phyloP scores from a whole-genome alignment of 2,888 invertebrate genomes.

The Apeira syringaria region DNA sequence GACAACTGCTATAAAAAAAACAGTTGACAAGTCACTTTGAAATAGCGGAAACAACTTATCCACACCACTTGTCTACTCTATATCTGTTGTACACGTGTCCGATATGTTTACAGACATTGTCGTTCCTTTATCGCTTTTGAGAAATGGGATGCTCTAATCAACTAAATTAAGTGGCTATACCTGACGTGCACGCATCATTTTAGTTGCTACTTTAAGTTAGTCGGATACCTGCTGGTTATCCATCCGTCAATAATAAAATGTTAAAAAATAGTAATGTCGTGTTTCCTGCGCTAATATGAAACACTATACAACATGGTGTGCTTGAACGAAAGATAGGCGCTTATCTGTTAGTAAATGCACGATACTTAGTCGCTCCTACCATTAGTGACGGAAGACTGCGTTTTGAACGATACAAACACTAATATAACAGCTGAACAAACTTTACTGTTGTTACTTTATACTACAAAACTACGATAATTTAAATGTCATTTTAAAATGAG shows the following conservation, averaged over 20 bases:
- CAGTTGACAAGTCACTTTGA: slow-evolving; percentile 43
- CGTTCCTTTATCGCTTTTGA: slow-evolving; percentile 53
- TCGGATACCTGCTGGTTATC: slow-evolving; percentile 16
- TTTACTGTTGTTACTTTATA: too few relatives aligned
- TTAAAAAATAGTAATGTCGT: slow-evolving; percentile 19
- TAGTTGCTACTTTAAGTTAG: slow-evolving; percentile 22
- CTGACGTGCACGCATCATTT: slow-evolving; percentile 43
- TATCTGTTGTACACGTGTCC: slow-evolving; percentile 70
- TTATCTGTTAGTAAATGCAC: slow-evolving; percentile 11
- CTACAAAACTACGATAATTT: too few relatives aligned
- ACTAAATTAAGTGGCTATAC: slow-evolving; percentile 32
- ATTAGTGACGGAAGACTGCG: slow-evolving; percentile 8
- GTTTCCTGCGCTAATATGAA: slow-evolving; percentile 22
- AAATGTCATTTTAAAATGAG: too few relatives aligned
- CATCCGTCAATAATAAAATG: slow-evolving; percentile 25
- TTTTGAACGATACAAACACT: not conserved
- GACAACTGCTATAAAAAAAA: slow-evolving; percentile 47
- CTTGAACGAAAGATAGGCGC: slow-evolving; percentile 8
- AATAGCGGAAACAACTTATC: slow-evolving; percentile 61
- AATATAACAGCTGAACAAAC: too few relatives aligned
- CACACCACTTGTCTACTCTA: slow-evolving; percentile 52
- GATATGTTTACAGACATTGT: slow-evolving; percentile 62
- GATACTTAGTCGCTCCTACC: slow-evolving; percentile 5
- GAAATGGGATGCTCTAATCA: slow-evolving; percentile 49
- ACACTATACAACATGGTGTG: slow-evolving; percentile 15